Percentiles rank a stretch among this genome's conserved stretches.
phyloP scores from a whole-genome alignment of 2,113 vertebrate species.

The Lamprologus lemairii region DNA sequence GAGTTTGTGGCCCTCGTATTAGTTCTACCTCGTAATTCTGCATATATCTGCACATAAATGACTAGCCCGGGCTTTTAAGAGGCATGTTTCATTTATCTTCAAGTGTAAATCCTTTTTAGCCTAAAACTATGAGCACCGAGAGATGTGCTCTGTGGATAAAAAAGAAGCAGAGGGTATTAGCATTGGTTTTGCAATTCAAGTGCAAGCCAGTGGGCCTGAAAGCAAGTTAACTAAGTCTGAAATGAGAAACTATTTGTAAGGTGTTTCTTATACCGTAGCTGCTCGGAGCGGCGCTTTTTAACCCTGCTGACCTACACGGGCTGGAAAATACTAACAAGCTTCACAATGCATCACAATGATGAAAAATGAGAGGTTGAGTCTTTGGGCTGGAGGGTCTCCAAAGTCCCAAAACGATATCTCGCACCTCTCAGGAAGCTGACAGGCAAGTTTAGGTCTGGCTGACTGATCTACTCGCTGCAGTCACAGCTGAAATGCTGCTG shows the following conservation, averaged over 20 bases:
- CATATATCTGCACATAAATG: neutral
- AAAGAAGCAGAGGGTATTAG: neutral
- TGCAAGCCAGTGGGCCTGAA: constrained; percentile 13
- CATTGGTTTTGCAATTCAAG: constrained; percentile 27
- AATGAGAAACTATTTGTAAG: constrained; percentile 12
- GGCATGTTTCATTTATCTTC: constrained; percentile 17
- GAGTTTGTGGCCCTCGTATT: neutral
- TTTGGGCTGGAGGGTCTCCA: neutral
- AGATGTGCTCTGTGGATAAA: neutral
- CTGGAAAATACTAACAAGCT: neutral
- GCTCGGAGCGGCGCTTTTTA: neutral
- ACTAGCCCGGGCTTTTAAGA: constrained; percentile 13
- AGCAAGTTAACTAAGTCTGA: constrained; percentile 27
- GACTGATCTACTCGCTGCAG: neutral
- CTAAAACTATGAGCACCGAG: neutral
- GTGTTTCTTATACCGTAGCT: neutral
- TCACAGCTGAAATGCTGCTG: neutral
- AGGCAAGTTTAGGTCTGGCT: neutral
- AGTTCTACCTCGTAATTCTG: neutral
- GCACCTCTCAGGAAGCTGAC: constrained; percentile 13
- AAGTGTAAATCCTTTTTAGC: constrained; percentile 1
- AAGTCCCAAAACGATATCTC: neutral
- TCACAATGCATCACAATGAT: neutral
- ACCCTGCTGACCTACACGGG: neutral
- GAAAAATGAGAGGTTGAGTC: neutral